phyloP scores from a whole-genome alignment of 2,113 vertebrate genomes.

The Prolemur simus region DNA sequence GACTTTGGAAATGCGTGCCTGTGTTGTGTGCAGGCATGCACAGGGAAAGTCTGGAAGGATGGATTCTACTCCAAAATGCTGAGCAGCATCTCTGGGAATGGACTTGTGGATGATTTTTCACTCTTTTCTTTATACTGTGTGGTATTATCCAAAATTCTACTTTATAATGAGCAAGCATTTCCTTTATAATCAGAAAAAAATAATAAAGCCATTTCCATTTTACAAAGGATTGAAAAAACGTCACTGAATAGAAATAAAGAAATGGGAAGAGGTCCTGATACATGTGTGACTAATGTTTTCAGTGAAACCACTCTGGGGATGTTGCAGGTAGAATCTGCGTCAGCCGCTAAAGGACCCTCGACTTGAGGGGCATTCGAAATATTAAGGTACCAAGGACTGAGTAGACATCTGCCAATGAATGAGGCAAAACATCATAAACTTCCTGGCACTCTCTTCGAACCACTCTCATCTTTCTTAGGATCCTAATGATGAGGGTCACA shows the following conservation, averaged over 20 bases:
- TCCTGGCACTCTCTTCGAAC: neutral
- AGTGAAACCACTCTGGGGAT: neutral
- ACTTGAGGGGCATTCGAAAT: neutral
- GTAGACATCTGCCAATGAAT: neutral
- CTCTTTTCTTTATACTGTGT: neutral
- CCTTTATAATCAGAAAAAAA: neutral
- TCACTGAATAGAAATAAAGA: neutral
- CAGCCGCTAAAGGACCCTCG: neutral
- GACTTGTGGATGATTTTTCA: neutral
- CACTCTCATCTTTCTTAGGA: neutral
- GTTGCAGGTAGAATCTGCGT: neutral
- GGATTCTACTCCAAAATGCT: neutral
- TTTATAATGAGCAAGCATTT: neutral
- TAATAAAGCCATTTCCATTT: neutral
- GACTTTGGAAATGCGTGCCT: rapidly evolving
- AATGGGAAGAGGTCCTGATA: neutral
- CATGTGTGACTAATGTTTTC: neutral
- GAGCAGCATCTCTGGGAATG: neutral
- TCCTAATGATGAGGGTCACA: neutral
- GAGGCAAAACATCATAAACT: neutral
- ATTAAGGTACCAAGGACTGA: neutral
- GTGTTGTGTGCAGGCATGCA: rapidly evolving
- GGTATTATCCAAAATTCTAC: neutral
- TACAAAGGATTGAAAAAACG: neutral
- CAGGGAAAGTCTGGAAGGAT: neutral